Evolutionary conservation across 2,113 vertebrate species (phyloP).

Genomic region (Falcunculus frontatus): DNA sequence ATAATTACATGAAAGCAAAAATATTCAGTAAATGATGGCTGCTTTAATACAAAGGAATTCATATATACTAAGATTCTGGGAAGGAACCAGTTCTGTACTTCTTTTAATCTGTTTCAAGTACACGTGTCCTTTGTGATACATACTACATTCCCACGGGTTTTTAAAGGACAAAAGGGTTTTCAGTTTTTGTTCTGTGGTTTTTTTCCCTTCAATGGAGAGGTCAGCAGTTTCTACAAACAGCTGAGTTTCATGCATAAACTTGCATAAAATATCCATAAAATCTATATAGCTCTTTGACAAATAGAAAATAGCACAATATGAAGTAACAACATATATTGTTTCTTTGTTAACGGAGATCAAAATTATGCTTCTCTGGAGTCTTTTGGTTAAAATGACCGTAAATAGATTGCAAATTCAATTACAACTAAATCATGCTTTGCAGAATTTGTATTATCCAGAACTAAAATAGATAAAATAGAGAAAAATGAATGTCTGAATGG

Average conservation of each 20-base stretch:
- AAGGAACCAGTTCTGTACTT: neutral
- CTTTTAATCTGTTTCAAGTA: constrained; percentile 4
- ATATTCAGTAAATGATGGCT: neutral
- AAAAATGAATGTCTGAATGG: neutral
- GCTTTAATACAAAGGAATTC: constrained; percentile 24
- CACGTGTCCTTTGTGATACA: neutral
- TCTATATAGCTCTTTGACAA: constrained; percentile 26
- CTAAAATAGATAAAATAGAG: constrained; percentile 4
- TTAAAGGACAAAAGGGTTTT: constrained; percentile 11
- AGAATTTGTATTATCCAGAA: neutral
- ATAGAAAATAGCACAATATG: constrained; percentile 33
- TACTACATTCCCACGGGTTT: neutral
- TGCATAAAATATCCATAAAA: constrained; percentile 54
- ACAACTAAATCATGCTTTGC: neutral
- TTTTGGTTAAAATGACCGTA: constrained; percentile 20
- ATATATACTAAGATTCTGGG: neutral
- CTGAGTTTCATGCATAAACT: constrained; percentile 37
- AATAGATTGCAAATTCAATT: constrained; percentile 27
- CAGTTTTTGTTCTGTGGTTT: neutral
- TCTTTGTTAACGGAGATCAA: constrained; percentile 15
- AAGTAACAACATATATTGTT: neutral
- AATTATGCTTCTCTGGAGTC: neutral
- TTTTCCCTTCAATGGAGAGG: neutral
- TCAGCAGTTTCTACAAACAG: constrained; percentile 39
- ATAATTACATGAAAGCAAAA: constrained; percentile 42